Evolutionary conservation across 2,113 vertebrate genomes (phyloP).

Genomic region (Octodon degus): DNA sequence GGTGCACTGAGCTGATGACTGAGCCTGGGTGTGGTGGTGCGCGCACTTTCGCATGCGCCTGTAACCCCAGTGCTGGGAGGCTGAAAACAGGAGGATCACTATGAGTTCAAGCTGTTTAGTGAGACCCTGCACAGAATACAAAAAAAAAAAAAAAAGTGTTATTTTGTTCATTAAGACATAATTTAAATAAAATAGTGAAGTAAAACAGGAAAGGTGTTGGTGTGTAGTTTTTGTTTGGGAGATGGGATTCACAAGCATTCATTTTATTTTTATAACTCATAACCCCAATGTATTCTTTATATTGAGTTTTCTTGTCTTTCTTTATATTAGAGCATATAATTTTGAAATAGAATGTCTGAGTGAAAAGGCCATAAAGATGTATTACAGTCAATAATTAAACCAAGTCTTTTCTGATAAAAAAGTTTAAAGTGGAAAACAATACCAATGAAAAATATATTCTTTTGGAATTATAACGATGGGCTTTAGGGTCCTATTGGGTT

Average conservation of each 20-base stretch:
- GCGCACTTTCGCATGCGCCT: too few species aligned
- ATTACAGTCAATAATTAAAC: slow-evolving; percentile 58
- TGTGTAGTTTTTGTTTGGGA: slow-evolving; percentile 19
- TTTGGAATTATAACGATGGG: not conserved
- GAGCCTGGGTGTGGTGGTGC: too few species aligned
- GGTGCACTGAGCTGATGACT: too few species aligned
- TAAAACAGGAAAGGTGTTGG: not conserved
- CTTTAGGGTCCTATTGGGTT: not conserved
- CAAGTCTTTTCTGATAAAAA: slow-evolving; percentile 34
- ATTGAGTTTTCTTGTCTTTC: not conserved
- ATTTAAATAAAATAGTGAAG: not conserved
- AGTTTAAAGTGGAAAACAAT: not conserved
- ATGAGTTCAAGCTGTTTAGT: too few species aligned
- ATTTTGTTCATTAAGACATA: not conserved
- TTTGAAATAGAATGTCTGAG: slow-evolving; percentile 43
- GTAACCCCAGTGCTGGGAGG: too few species aligned
- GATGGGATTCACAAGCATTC: not conserved
- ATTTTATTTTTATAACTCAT: slow-evolving; percentile 9
- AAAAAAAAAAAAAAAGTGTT: not conserved
- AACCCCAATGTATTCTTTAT: not conserved
- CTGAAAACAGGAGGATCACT: too few species aligned
- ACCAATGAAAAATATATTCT: not conserved
- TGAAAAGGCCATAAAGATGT: not conserved
- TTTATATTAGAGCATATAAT: slow-evolving; percentile 10
- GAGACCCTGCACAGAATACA: too few species aligned